Base-by-base conservation (phyloP, 2,113 vertebrate genomes). In the Polypterus bichir region DNA sequence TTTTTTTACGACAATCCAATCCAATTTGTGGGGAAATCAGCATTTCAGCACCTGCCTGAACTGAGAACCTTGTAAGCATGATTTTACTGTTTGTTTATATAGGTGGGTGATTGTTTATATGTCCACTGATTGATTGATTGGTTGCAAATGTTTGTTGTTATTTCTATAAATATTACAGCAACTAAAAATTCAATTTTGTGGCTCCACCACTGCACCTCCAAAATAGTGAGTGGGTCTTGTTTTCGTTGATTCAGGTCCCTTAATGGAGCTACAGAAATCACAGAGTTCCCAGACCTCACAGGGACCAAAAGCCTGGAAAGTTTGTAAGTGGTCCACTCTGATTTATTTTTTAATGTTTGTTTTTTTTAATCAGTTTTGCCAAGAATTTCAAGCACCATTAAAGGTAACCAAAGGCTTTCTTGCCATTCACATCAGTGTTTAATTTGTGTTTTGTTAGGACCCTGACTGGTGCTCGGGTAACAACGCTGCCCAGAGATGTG, bases 1-100 rank as follows among this genome's bases (percentile, higher is more conserved):
- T 91, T 92, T 70, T 96, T 97, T 79, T 94, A 93, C 66, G 90
- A 96, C 71, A 97, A 97, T 49, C 92, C 92, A 9, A 95, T 97
- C 71, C 88, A 92, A 66, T 84, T 85, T 59, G 92, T 97, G 47
- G 93, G 91, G 63, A 84, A 79, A 60, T 92, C 92, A 3, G 86
- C 92, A 69, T 97, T 96, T 77, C 90, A 92, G 69, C 86, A 92
- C 73, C 81, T 97, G n/a, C 92, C 92, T 49, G 91, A 93, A 73
- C 88, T 27, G 27, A 27, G 27, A 27, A 27, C 27, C 27, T 27
- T 27, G 27, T 27, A 27, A 27, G 27, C 27, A 27, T 27, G 27
- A 27, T 27, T 27, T 27, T 27, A 27, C 27, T 27, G 27, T 27
- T 27, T 27, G 27, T 27, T 27, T 27, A 27, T 27, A 27, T 27